Base-by-base conservation (phyloP, 2,113 vertebrate species). In the Chaetura pelagica region DNA sequence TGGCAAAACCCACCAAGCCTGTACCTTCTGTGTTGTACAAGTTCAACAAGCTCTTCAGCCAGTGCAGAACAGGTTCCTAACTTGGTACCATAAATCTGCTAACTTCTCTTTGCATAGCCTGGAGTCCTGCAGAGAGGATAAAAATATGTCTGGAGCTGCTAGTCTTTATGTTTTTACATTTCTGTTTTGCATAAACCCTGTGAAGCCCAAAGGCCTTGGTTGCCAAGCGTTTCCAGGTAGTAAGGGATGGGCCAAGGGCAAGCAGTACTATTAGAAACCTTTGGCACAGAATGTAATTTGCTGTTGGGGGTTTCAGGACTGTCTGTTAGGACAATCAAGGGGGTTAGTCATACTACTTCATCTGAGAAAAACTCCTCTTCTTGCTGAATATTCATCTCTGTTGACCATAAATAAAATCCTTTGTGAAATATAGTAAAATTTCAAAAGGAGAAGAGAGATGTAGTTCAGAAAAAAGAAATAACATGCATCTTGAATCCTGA, bases 41-140 rank as follows among this genome's bases (percentile, higher is more conserved):
- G 84, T 95, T 91, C 94, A 95, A 91, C 63, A 67, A 88, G 66
- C 63, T 94, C 76, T 95, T 91, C 91, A 91, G 82, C 87, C 68
- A 3, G 63, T 77, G 84, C 59, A 84, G 75, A 91, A 75, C 75
- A 29, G 22, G 55, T 67, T 95, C 68, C 66, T 83, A 88, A 51
- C 63, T 69, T 63, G 21, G 42, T 55, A 90, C 19, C 63, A 55
- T 73, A 77, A 91, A 73, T 89, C 87, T 79, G 51, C 52, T 88
- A 83, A 40, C 44, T 92, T 85, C 78, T 84, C 61, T 93, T 87
- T 77, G 48, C 75, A 82, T 90, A 96, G 55, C 71, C 68, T 92
- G 95, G 76, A 93, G 90, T 90, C 46, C 61, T 77, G 75, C 72
- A 72, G 84, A 91, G 81, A 67, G 10, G 74, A 91, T 75, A 91